These are phyloP conservation scores for Osmerus mordax DNA, from an alignment of 2,113 vertebrate genomes.

Conservation along the genomic window DNA sequence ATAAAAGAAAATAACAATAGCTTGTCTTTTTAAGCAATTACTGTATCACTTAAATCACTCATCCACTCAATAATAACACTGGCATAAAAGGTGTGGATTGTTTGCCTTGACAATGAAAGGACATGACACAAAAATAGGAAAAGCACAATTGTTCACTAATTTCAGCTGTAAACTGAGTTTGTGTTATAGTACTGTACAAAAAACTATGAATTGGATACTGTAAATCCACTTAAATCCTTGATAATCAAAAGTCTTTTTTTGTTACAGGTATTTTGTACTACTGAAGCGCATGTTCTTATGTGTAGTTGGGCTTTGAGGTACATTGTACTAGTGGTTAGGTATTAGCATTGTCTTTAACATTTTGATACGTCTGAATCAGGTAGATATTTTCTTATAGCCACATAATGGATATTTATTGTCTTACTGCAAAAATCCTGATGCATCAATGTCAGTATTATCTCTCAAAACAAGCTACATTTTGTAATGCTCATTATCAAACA, in stretches of 20 bases:
- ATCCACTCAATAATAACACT: slow-evolving; percentile 3
- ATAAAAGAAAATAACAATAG: no score
- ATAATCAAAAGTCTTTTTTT: slow-evolving; percentile 4
- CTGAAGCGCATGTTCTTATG: slow-evolving; percentile 51
- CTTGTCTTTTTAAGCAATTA: background rate
- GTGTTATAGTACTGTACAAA: slow-evolving; percentile 23
- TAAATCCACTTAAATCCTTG: no score
- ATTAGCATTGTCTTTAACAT: slow-evolving; percentile 25
- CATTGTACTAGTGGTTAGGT: slow-evolving; percentile 52
- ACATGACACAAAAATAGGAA: background rate
- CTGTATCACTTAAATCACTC: slow-evolving; percentile 2
- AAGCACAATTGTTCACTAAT: slow-evolving; percentile 17
- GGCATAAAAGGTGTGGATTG: slow-evolving; percentile 13
- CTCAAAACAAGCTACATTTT: slow-evolving; percentile 11
- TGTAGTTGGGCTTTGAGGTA: slow-evolving; percentile 54
- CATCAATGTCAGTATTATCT: background rate
- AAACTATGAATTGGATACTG: slow-evolving; percentile 16
- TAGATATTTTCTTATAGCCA: slow-evolving; percentile 25
- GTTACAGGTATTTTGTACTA: slow-evolving; percentile 34
- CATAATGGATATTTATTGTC: slow-evolving; percentile 11
- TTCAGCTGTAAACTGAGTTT: slow-evolving; percentile 13
- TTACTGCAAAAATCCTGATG: background rate
- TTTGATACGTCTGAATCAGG: background rate
- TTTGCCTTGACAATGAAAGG: slow-evolving; percentile 20
- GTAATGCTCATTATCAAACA: slow-evolving; percentile 18